Evolutionary conservation across 2,888 invertebrate genomes (phyloP).

Genomic region (Rapana venosa): DNA sequence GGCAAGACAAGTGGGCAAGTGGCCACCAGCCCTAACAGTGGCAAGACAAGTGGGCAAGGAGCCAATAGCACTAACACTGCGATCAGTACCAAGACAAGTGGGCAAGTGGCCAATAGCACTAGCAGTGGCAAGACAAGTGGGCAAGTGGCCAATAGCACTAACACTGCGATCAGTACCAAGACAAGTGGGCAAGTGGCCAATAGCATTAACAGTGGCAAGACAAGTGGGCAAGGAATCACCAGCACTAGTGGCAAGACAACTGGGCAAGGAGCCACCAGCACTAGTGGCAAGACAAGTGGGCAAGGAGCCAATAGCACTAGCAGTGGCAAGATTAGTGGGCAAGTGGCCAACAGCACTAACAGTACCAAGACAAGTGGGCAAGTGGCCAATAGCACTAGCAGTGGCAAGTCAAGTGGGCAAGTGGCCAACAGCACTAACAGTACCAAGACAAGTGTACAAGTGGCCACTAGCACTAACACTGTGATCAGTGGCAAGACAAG

Average conservation of each 20-base stretch:
- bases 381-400: too few species aligned
- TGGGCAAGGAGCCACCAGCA: not conserved
- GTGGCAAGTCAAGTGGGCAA: too few species aligned
- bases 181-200: not conserved
- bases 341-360: too few species aligned
- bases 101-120: not conserved
- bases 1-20: too few species aligned
- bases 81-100: not conserved
- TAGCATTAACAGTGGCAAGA: not conserved
- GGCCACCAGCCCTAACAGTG: too few species aligned
- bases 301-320: too few species aligned
- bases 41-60: not conserved
- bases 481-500: not conserved
- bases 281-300: not conserved
- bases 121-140: not conserved
- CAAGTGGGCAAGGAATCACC: not conserved
- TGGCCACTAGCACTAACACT: not conserved
- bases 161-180: not conserved
- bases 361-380: too few species aligned
- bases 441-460: too few species aligned
- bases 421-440: too few species aligned
- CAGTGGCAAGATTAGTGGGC: too few species aligned
- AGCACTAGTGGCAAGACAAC: not conserved
- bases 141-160: not conserved
- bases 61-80: not conserved